Percentiles rank a stretch among this genome's conserved stretches.
Evolutionary conservation across 2,113 vertebrate genomes (phyloP).

Genomic region (Scartelaos histophorus): DNA sequence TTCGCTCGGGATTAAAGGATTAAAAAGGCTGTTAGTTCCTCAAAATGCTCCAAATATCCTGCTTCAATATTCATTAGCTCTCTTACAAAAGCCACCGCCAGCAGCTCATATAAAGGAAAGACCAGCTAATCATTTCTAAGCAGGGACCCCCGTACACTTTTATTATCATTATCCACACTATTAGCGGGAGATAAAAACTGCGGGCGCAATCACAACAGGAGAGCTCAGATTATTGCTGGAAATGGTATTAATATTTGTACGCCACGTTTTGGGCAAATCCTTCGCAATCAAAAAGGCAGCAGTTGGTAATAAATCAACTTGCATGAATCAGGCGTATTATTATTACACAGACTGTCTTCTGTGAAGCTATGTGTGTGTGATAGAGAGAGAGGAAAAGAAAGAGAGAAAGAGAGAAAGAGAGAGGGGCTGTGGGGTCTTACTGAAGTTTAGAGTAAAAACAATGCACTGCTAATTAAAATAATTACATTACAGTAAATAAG

Average conservation of each 20-base stretch:
- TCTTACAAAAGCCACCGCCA: slow-evolving; percentile 82
- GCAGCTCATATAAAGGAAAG: slow-evolving; percentile 73
- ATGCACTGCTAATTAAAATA: no score
- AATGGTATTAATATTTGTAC: slow-evolving; percentile 43
- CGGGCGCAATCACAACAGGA: slow-evolving; percentile 61
- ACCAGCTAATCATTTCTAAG: slow-evolving; percentile 77
- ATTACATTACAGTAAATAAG: no score
- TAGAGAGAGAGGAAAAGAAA: no score
- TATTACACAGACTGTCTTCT: neutral
- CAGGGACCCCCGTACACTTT: slow-evolving; percentile 57
- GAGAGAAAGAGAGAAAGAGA: no score
- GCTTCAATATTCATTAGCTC: slow-evolving; percentile 90
- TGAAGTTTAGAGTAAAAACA: no score
- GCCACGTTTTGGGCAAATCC: slow-evolving; percentile 6
- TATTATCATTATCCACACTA: slow-evolving; percentile 74
- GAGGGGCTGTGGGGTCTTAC: no score
- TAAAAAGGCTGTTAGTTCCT: slow-evolving; percentile 91
- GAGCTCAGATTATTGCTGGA: slow-evolving; percentile 49
- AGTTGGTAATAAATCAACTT: neutral
- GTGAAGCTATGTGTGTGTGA: neutral
- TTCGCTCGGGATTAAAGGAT: slow-evolving; percentile 97
- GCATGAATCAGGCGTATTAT: neutral
- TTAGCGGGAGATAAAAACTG: slow-evolving; percentile 75
- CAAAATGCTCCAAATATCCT: slow-evolving; percentile 91
- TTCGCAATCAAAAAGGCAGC: neutral